Percentiles rank a stretch among this genome's conserved stretches.
These are phyloP conservation scores for Falco punctatus DNA, from an alignment of 2,113 vertebrate species.

Conservation along the genomic window DNA sequence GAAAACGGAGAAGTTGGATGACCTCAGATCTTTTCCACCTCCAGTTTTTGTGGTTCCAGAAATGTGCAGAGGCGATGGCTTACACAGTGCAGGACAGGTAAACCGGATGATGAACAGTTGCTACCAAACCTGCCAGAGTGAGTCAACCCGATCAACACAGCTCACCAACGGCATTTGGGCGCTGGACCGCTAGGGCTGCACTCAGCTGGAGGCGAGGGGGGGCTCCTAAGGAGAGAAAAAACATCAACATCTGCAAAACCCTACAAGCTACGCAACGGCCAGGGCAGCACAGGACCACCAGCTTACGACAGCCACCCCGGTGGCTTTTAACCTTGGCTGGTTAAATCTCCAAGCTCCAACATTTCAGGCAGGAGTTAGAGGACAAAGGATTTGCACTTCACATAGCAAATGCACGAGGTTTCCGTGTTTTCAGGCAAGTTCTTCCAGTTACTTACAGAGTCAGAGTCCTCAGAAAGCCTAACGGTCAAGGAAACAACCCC, in stretches of 20 bases:
- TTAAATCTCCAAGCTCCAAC: background rate
- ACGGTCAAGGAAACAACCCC: background rate
- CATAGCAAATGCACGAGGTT: rapidly evolving
- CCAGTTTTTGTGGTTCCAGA: background rate
- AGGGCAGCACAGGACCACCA: background rate
- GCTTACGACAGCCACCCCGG: background rate
- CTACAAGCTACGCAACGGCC: background rate
- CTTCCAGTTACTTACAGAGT: background rate
- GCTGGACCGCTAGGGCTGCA: background rate
- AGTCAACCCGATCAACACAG: background rate
- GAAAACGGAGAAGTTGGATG: background rate
- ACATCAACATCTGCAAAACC: background rate
- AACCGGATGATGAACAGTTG: background rate
- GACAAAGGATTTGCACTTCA: background rate
- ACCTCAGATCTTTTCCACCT: slow-evolving; percentile 10
- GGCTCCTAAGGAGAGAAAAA: background rate
- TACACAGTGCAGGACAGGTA: background rate
- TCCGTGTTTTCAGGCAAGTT: background rate
- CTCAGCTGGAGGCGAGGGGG: background rate
- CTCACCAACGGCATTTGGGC: background rate
- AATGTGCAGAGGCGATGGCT: background rate
- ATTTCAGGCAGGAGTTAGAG: background rate
- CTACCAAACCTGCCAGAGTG: background rate
- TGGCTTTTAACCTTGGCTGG: background rate
- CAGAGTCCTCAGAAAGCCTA: background rate